Base-by-base conservation (phyloP, 2,797 vertebrate genomes). In the Hydrocynus forskahlii region DNA sequence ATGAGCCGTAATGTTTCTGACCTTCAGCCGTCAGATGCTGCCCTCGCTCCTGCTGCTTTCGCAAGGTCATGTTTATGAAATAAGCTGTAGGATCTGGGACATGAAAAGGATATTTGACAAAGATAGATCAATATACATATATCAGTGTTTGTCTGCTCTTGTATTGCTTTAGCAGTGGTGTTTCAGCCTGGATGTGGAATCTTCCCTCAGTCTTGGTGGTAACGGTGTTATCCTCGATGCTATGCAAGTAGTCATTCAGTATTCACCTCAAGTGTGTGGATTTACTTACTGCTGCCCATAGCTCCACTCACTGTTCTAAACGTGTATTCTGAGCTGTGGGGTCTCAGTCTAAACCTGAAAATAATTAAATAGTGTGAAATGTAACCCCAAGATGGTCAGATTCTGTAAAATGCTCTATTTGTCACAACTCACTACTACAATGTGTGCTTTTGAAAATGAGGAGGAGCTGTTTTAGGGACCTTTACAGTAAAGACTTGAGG, bases 51-150 rank as follows among this genome's bases (percentile, higher is more conserved):
- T 4, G 29, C 63, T 7, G 63, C 35, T 55, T 68, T 40, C 29
- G 23, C 63, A 55, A 52, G 43, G 2, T 66, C 23, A n/a, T 80
- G 70, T 74, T 88, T 84, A 76, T 40, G 45, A 35, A 52, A 19
- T 17, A 9, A 40, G 1, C 16, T 8, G 38, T 13, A 29, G 5
- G 38, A 29, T 67, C n/a, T 1, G 64, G 62, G 62, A 67, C 48
- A 7, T 29, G 17, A 43, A 43, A 8, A 5, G 40, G 14, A 7
- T 57, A 52, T 6, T 54, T 23, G 17, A 17, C 25, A 67, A 60
- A 25, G 19, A 60, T 1, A 21, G 59, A 25, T 23, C 9, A 60
- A 23, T 1, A 13, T 25, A 25, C 21, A 60, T 60, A 14, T 57
- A 57, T n/a, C 14, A 16, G 17, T n/a, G n/a, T 57, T 6, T 17